Evolutionary conservation across 2,113 vertebrate species (phyloP).

Genomic region (Herpetotheres cachinnans): DNA sequence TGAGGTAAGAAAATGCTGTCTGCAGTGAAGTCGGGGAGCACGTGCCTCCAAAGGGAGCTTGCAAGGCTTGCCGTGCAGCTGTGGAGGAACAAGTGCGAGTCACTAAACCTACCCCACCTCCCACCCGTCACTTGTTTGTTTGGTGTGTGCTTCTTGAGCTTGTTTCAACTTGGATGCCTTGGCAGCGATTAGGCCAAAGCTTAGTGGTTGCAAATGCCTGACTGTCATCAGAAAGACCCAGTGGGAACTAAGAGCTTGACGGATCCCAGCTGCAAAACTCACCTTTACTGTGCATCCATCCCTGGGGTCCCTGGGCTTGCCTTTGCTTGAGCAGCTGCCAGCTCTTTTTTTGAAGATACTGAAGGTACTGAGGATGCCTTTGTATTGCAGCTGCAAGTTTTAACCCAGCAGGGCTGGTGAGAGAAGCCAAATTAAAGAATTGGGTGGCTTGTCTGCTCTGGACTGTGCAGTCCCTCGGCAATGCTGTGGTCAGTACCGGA

Average conservation of each 20-base stretch:
- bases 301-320: neutral
- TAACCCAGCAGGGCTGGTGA: neutral
- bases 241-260: neutral
- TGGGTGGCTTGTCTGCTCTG: neutral
- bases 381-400: neutral
- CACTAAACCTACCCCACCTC: neutral
- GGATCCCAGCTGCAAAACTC: neutral
- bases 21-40: neutral
- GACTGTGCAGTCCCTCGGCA: neutral
- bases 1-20: neutral
- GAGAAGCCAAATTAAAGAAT: neutral
- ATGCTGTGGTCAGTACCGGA: neutral
- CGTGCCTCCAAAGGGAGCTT: neutral
- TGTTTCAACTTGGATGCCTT: neutral
- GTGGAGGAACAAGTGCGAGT: neutral
- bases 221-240: neutral
- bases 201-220: neutral
- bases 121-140: neutral
- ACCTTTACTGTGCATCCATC: rapidly evolving
- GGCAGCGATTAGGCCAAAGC: neutral
- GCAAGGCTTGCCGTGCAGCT: neutral
- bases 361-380: neutral
- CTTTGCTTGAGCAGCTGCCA: neutral
- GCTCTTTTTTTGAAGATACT: neutral
- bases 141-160: neutral